Conservation (phyloP, 2,113 vertebrate species). For the Cavia porcellus region DNA sequence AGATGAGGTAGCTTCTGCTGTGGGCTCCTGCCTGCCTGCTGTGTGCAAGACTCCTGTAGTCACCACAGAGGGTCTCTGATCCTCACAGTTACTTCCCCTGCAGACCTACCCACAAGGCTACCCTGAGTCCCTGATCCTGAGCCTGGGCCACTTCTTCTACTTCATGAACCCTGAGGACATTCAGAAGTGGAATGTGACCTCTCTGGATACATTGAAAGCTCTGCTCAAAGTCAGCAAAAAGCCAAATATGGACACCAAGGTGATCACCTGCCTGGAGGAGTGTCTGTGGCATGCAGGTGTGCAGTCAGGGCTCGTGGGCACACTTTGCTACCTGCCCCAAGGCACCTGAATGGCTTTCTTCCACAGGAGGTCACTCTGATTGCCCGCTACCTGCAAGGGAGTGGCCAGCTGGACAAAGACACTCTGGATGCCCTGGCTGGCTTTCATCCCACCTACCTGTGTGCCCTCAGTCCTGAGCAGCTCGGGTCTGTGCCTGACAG, state of each 20-base stretch:
- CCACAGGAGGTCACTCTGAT: slow-evolving; percentile 87
- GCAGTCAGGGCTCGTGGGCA: neutral
- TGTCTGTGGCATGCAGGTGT: neutral
- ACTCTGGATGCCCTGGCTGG: slow-evolving; percentile 81
- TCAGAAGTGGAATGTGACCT: slow-evolving; percentile 83
- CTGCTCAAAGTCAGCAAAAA: slow-evolving; percentile 75
- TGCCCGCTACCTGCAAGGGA: slow-evolving; percentile 78
- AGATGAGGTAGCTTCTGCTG: slow-evolving; percentile 78
- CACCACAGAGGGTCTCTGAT: accelerated
- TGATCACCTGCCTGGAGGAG: neutral
- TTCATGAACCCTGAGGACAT: slow-evolving; percentile 28
- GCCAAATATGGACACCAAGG: slow-evolving; percentile 15
- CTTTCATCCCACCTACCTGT: slow-evolving; percentile 87
- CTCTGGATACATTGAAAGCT: slow-evolving; percentile 58
- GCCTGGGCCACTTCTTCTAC: neutral
- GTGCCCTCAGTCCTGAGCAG: slow-evolving; percentile 81
- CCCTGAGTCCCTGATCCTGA: slow-evolving; percentile 76
- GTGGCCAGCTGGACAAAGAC: slow-evolving; percentile 78
- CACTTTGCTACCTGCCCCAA: accelerated
- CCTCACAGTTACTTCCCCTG: neutral
- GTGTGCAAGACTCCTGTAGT: accelerated
- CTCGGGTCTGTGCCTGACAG: slow-evolving; percentile 80
- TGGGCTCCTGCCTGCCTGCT: accelerated
- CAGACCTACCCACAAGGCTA: slow-evolving; percentile 85
- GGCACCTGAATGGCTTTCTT: neutral